Evolutionary conservation across 2,113 vertebrate species (phyloP), one percentile per base, ranked within the genome.

Genomic region (Nicator chloris): DNA sequence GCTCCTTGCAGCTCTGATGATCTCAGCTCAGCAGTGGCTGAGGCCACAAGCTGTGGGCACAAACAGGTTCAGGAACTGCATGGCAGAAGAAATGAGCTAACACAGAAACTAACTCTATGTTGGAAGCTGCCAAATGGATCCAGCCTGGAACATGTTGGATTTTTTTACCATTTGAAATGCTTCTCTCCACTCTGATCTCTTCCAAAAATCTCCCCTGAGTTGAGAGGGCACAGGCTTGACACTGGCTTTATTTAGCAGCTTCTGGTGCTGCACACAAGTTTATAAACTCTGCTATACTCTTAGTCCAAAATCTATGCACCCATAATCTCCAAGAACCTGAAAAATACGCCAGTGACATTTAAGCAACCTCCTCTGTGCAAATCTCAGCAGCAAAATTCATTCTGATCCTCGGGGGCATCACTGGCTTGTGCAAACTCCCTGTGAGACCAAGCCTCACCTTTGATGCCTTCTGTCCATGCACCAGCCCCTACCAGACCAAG

Each of bases 151-250:
- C 4, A 12, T 0, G 3, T 0, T 76, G 49, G 75, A n/a, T 71
- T 60, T 70, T 65, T 86, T 53, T 19, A 65, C 14, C 47, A 22
- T n/a, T 64, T 79, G 10, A 82, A 86, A 47, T 12, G 15, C 30
- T 65, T 72, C 27, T 15, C 13, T 83, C 27, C 2, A 3, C 20
- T 83, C 89, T 47, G 40, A 69, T 54, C 64, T 71, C 63, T 61
- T 40, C 31, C 15, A 63, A 85, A 88, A 61, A 33, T 16, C 17
- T 54, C 31, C 60, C 65, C 45, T 5, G 33, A 26, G 33, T 1
- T 69, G 53, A 85, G 39, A 66, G 7, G 8, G 26, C 7, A 45
- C 0, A 0, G 8, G 8, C 22, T 76, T n/a, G 49, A 9, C 47
- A n/a, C 1, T 42, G 39, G 19, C 11, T 22, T 69, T 54, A 37